Evolutionary conservation across 2,797 vertebrate species (phyloP), one percentile per base, ranked within the genome.

Genomic region (Sebastes itinus): DNA sequence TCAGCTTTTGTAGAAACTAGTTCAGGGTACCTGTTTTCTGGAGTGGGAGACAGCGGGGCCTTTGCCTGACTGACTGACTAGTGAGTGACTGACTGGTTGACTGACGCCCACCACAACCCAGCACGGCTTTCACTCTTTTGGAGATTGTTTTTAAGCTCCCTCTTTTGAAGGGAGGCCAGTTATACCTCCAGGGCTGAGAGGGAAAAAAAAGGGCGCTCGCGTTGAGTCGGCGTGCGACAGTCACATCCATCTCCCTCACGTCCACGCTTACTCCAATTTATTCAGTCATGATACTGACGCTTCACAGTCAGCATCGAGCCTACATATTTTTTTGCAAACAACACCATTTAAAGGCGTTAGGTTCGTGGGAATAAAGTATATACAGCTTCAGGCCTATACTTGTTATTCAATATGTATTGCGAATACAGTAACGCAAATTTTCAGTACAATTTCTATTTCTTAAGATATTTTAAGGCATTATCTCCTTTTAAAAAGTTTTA

Each of bases 1-100:
- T 93, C 89, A 88, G 92, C 92, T 89, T n/a, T 86, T 90, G 88
- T 90, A 83, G 89, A 92, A 94, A 92, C 87, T 90, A 87, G 88
- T 94, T 93, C 89, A 92, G 85, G 77, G 72, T 90, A 93, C 92
- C 88, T 90, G 91, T 90, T 91, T 88, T 87, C 72, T 78, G 54
- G 80, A 92, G 80, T 84, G 87, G 83, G 84, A 91, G 78, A 89
- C 87, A 76, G 83, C 75, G 0, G 63, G 82, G 82, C 88, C 84
- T 82, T 74, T 60, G 73, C 67, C 81, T 75, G 84, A 59, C 75
- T 78, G 71, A 60, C 77, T 73, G 71, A 76, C 77, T 85, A 72
- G 42, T 81, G 85, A 82, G 52, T 81, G 83, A 82, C 85, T 85
- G 90, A 86, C 80, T 90, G 87, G 87, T 65, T 78, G 87, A 89